Conservation (phyloP, 2,113 vertebrate genomes). For the Tautogolabrus adspersus region DNA sequence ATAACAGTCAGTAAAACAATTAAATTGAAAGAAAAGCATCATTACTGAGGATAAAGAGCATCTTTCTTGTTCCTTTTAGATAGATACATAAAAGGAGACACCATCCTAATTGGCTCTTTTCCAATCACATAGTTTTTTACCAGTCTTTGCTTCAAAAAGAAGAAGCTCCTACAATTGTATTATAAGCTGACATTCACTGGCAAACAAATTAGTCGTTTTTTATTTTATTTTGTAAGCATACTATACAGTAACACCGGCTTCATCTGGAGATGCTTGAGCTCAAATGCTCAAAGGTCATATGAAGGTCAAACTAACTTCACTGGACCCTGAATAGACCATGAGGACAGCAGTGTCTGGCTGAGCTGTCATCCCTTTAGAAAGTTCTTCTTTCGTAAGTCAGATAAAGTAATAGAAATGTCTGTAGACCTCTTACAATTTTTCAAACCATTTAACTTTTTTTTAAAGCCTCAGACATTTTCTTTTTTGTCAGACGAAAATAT, state of each 20-base stretch:
- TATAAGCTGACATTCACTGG: background rate
- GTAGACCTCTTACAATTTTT: background rate
- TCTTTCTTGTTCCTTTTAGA: background rate
- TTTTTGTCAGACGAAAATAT: background rate
- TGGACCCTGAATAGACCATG: background rate
- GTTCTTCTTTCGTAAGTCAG: background rate
- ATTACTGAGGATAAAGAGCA: constrained; percentile 5
- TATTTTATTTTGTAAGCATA: background rate
- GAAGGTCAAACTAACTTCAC: background rate
- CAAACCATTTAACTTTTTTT: constrained; percentile 11
- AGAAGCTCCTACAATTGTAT: background rate
- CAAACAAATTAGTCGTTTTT: background rate
- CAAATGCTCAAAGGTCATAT: background rate
- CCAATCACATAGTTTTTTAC: constrained; percentile 6
- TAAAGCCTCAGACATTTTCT: background rate
- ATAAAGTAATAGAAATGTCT: constrained; percentile 1
- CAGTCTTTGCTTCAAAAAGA: background rate
- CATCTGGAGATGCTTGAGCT: background rate
- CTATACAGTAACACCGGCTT: background rate
- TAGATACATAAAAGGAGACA: background rate
- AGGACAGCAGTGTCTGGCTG: background rate
- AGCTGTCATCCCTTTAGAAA: background rate
- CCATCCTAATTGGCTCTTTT: background rate
- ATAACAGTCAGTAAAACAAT: constrained; percentile 1
- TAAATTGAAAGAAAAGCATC: constrained; percentile 24